Base-by-base conservation (phyloP, 2,797 vertebrate genomes). In the Emys orbicularis region DNA sequence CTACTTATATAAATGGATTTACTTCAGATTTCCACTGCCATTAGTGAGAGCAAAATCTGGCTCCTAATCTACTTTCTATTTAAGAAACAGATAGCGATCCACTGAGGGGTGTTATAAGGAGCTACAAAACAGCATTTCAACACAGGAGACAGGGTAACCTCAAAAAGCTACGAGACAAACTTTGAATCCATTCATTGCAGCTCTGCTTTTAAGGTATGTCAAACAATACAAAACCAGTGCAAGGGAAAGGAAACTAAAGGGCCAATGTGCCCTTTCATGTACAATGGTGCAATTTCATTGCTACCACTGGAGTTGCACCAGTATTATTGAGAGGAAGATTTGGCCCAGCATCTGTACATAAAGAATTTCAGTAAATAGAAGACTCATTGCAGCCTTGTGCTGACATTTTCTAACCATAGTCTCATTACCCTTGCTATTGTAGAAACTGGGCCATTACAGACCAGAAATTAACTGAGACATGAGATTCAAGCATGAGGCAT, bases 321-420 rank as follows among this genome's bases (percentile, higher is more conserved):
- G 27, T 47, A 49, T 29, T 77, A 18, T 29, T 77, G 27, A 16
- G 44, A 77, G 41, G 74, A 44, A 76, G 74, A 77, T 49, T 77
- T 77, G 27, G 25, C 44, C 44, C 8, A 77, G 27, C 47, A 49
- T 16, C 13, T 77, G 41, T 77, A 2, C 44, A 49, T 25, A 29
- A 25, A 77, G 25, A 77, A 74, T 74, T 74, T 41, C 11, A 23
- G 23, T 72, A 37, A 72, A 41, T n/a, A 72, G 19, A 41, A 25
- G 37, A 74, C 21, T 65, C 13, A 8, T n/a, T 65, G 31, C 34
- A 65, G 34, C 29, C 16, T n/a, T 2, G 21, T 74, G 6, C 23
- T 41, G n/a, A 74, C n/a, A 23, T 21, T 44, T 41, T 74, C 37
- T 5, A 74, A 74, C n/a, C 8, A 41, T 96, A 94, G 94, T 94